These are phyloP conservation scores for Frieseomelitta varia DNA, from an alignment of 1,140 invertebrate genomes.

Conservation along the genomic window DNA sequence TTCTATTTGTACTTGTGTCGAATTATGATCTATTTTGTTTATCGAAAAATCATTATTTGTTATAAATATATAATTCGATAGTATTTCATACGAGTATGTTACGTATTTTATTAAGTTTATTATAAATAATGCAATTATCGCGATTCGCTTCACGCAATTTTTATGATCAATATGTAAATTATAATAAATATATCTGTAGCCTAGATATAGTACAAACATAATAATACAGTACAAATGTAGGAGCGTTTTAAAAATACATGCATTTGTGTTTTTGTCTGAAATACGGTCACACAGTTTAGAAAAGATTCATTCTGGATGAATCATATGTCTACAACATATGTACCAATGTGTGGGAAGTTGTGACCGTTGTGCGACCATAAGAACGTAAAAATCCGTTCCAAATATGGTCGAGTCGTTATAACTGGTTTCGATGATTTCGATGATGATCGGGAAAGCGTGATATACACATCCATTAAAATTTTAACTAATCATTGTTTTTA, in stretches of 20 bases:
- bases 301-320: slow-evolving; percentile 68
- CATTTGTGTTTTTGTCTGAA: slow-evolving; percentile 8
- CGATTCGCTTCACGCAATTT: background rate
- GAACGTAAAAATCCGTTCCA: slow-evolving; percentile 58
- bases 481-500: slow-evolving; percentile 22
- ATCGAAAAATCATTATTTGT: background rate
- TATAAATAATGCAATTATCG: background rate
- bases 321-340: slow-evolving; percentile 63
- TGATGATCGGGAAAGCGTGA: background rate
- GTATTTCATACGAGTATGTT: background rate
- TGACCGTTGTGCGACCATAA: slow-evolving; percentile 54
- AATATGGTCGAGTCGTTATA: slow-evolving; percentile 66
- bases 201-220: background rate
- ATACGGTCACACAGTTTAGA: slow-evolving; percentile 42
- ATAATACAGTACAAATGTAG: too few relatives aligned
- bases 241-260: background rate
- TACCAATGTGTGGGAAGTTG: slow-evolving; percentile 60
- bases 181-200: background rate
- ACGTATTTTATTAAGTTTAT: background rate
- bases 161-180: background rate
- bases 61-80: background rate
- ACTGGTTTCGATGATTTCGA: slow-evolving; percentile 62
- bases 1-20: background rate
- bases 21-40: background rate
- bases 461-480: slow-evolving; percentile 8